Evolutionary conservation across 2,888 invertebrate genomes (phyloP).

Genomic region (Iselma pallidipennis): DNA sequence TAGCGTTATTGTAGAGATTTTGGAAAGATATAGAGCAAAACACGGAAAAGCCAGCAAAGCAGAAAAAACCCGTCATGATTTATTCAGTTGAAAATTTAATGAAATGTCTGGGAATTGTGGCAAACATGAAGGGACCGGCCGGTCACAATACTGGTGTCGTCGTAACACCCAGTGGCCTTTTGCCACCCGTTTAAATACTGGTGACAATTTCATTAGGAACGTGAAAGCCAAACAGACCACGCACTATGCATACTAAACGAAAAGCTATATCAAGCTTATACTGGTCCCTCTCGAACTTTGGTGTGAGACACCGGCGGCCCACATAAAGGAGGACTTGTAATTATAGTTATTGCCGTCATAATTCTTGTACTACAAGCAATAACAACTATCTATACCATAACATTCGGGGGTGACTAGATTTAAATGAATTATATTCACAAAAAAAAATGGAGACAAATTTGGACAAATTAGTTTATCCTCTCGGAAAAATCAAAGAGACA

Average conservation of each 20-base stretch:
- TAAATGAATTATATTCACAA: neutral
- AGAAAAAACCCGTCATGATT: neutral
- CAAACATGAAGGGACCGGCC: too few species aligned
- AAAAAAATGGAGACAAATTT: too few species aligned
- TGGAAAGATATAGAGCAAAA: neutral
- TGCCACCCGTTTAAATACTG: constrained; percentile 30
- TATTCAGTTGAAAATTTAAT: neutral
- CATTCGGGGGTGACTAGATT: neutral
- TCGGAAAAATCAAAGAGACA: too few species aligned
- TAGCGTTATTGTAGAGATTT: neutral
- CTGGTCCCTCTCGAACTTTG: neutral
- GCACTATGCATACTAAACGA: constrained; percentile 25
- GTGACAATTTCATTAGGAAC: constrained; percentile 36
- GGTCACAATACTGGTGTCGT: neutral
- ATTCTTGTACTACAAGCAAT: neutral
- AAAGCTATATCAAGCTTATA: neutral
- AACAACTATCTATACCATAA: neutral
- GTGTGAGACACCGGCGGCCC: neutral
- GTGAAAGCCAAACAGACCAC: constrained; percentile 24
- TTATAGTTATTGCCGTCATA: neutral
- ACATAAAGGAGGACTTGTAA: neutral
- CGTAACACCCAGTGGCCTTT: neutral
- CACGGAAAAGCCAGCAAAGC: neutral
- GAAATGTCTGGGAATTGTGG: too few species aligned
- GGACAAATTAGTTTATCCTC: too few species aligned